A percentile compares a stretch with the other conserved stretches of the same genome.
phyloP scores from a whole-genome alignment of 2,113 vertebrate genomes.

The Xyrauchen texanus region DNA sequence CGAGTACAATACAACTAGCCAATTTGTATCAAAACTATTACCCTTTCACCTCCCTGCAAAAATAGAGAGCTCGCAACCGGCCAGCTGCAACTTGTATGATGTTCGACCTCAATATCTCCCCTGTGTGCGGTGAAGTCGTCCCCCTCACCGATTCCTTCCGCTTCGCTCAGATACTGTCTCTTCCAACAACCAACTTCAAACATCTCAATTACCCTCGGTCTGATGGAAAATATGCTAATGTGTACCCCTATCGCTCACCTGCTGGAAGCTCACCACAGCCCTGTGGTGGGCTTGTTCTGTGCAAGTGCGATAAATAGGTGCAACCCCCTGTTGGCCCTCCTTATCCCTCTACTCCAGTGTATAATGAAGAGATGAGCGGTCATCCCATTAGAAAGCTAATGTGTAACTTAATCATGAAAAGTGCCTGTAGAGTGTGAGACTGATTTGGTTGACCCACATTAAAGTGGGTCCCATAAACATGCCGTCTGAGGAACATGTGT shows the following conservation, averaged over 20 bases:
- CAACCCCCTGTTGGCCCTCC: too few relatives aligned
- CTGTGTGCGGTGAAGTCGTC: neutral
- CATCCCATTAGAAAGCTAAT: constrained; percentile 3
- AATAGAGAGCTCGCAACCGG: constrained; percentile 55
- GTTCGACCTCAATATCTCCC: constrained; percentile 38
- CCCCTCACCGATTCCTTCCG: neutral
- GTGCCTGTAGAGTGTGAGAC: neutral
- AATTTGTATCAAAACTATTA: constrained; percentile 59
- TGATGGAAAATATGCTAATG: constrained; percentile 51
- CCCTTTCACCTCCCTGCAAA: constrained; percentile 53
- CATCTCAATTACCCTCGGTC: constrained; percentile 41
- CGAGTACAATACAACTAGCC: constrained; percentile 54
- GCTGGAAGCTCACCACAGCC: neutral
- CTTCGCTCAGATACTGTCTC: constrained; percentile 2
- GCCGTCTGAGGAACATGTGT: neutral
- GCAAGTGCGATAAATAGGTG: constrained; percentile 15
- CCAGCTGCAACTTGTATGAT: constrained; percentile 41
- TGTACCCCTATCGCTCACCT: neutral
- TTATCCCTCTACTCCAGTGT: neutral
- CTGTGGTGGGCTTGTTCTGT: constrained; percentile 14
- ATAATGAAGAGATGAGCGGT: neutral
- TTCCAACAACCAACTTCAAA: constrained; percentile 21
- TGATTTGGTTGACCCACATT: neutral
- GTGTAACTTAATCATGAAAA: constrained; percentile 18
- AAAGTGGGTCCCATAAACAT: neutral